Conservation (phyloP, 2,113 vertebrate species). For the Percopsis transmontana region DNA sequence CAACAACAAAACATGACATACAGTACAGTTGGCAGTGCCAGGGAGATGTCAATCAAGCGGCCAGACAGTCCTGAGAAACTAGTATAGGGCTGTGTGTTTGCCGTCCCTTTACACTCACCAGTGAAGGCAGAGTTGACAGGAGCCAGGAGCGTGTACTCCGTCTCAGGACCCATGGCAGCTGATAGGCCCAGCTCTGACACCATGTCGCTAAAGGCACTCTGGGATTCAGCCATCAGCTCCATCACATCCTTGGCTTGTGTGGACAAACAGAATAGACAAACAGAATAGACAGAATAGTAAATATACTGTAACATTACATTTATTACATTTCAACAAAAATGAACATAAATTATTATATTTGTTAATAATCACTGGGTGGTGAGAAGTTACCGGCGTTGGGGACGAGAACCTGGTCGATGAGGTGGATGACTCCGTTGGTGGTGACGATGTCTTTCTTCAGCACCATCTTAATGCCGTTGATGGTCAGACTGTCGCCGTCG, state of each 20-base stretch:
- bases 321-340: not conserved
- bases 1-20: too few relatives aligned
- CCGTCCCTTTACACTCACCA: conserved; percentile 73
- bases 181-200: conserved; percentile 85
- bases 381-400: conserved; percentile 88
- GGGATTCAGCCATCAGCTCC: conserved; percentile 83
- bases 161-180: conserved; percentile 80
- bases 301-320: not conserved
- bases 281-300: not conserved
- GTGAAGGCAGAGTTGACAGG: conserved; percentile 88
- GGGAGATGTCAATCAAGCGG: not conserved
- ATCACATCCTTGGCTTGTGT: conserved; percentile 87
- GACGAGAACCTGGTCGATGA: conserved; percentile 89
- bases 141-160: conserved; percentile 89
- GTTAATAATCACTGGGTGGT: too few relatives aligned
- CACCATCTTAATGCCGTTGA: conserved; percentile 95
- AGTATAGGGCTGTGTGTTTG: not conserved
- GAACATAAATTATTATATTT: too few relatives aligned
- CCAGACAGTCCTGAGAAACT: too few relatives aligned
- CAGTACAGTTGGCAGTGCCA: not conserved
- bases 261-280: conserved; percentile 16
- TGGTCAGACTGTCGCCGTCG: conserved; percentile 89
- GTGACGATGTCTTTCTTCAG: conserved; percentile 94
- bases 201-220: conserved; percentile 86
- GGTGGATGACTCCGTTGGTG: conserved; percentile 93